Evolutionary conservation across 2,797 vertebrate species (phyloP).

Genomic region (Anisognathus igniventris): DNA sequence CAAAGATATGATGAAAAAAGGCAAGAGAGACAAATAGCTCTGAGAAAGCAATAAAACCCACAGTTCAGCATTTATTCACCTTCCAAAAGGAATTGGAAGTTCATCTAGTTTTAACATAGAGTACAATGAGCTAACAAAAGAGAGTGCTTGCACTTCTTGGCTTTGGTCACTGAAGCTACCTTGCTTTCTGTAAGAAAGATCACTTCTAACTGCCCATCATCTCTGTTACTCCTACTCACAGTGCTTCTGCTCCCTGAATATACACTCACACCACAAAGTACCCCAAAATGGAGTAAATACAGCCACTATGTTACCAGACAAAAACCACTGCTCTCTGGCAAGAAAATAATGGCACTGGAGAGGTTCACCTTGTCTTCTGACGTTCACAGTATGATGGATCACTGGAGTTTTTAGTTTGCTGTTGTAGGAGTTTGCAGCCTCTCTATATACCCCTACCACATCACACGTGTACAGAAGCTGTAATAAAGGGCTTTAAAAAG

Average conservation of each 20-base stretch:
- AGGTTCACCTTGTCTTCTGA: background rate
- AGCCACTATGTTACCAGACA: background rate
- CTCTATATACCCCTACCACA: background rate
- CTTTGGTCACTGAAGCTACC: background rate
- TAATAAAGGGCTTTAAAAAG: background rate
- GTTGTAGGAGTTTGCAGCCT: background rate
- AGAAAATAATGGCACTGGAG: background rate
- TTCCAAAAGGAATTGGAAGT: background rate
- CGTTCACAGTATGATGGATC: background rate
- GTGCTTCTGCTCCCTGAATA: background rate
- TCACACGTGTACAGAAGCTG: background rate
- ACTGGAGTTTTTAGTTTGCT: background rate
- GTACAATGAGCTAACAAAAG: background rate
- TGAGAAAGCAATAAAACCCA: background rate
- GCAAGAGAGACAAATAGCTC: background rate
- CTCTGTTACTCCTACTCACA: background rate
- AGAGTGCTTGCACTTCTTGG: background rate
- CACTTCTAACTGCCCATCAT: background rate
- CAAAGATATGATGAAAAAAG: background rate
- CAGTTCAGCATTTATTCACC: background rate
- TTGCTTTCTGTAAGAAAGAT: background rate
- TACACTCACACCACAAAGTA: fast-evolving
- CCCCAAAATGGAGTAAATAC: fast-evolving
- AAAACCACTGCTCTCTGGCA: background rate
- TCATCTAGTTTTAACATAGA: background rate